Evolutionary conservation across 2,113 vertebrate species (phyloP).

Genomic region (Mohoua ochrocephala): DNA sequence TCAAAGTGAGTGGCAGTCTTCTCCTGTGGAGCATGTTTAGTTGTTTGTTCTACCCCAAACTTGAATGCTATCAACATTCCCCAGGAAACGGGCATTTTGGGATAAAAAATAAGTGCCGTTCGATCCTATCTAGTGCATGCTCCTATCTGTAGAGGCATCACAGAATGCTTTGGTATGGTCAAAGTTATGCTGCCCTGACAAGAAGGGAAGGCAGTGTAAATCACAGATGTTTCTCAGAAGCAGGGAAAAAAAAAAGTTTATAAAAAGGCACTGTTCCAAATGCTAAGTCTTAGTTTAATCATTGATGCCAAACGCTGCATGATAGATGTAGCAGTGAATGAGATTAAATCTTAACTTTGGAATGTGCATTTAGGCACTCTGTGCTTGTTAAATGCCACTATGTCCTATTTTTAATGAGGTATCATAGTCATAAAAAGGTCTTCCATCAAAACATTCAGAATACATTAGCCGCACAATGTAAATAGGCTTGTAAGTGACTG

Average conservation of each 20-base stretch:
- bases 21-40: not conserved
- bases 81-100: not conserved
- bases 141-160: not conserved
- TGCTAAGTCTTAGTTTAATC: not conserved
- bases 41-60: not conserved
- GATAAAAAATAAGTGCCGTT: not conserved
- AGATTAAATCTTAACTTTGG: not conserved
- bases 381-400: not conserved
- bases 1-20: not conserved
- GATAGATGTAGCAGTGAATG: not conserved
- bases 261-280: not conserved
- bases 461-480: not conserved
- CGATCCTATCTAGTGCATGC: not conserved
- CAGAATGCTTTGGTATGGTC: not conserved
- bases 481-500: not conserved
- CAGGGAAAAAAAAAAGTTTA: not conserved
- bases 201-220: not conserved
- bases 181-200: not conserved
- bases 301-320: not conserved
- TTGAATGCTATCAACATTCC: rapidly evolving
- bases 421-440: not conserved
- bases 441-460: not conserved
- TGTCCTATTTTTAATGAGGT: not conserved
- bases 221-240: not conserved
- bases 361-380: not conserved